A percentile compares a stretch with the other conserved stretches of the same genome.
phyloP scores from a whole-genome alignment of 2,113 vertebrate species.

The Marmota monax region DNA sequence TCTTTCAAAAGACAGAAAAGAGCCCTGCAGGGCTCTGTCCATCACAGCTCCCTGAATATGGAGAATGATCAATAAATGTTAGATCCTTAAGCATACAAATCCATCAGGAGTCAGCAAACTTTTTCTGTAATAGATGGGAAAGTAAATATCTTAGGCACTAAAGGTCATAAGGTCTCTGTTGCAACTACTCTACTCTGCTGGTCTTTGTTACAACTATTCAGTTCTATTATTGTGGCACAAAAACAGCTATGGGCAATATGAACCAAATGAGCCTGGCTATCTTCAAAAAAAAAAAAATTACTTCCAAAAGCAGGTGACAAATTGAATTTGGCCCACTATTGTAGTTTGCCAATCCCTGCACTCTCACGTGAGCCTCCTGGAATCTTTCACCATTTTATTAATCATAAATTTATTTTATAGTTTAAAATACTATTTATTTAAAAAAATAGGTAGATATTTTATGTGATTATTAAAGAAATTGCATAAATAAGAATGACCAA shows the following conservation, averaged over 20 bases:
- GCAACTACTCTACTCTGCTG: neutral
- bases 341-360: neutral
- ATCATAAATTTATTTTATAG: neutral
- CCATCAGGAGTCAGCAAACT: neutral
- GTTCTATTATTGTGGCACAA: neutral
- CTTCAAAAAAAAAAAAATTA: conserved; percentile 45
- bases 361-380: neutral
- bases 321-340: neutral
- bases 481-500: conserved; percentile 52
- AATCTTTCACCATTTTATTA: neutral
- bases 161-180: neutral
- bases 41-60: neutral
- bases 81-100: neutral
- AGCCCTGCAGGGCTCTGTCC: neutral
- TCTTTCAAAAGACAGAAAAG: neutral
- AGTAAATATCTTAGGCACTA: neutral
- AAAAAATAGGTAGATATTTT: conserved; percentile 13
- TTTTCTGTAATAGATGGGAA: neutral
- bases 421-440: conserved; percentile 27
- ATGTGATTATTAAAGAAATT: neutral
- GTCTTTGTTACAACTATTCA: neutral
- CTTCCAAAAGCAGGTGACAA: neutral
- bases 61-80: neutral
- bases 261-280: neutral
- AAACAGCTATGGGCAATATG: neutral